phyloP scores from a whole-genome alignment of 2,888 invertebrate genomes.

The Apotomis capreana region DNA sequence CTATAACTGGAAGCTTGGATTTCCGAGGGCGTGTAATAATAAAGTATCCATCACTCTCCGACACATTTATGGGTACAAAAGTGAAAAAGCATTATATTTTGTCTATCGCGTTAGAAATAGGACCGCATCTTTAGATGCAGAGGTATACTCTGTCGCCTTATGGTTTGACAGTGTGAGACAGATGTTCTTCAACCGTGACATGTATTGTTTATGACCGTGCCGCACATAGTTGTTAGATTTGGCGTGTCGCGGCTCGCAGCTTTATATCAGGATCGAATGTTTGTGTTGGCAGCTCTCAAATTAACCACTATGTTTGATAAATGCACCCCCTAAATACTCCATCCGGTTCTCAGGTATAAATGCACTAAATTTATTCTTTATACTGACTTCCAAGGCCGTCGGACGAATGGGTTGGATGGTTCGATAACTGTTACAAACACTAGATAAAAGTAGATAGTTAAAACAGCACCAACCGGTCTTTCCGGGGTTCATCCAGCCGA shows the following conservation, averaged over 20 bases:
- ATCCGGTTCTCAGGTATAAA: conserved; percentile 23
- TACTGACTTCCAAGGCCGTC: conserved; percentile 18
- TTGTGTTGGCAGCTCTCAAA: conserved; percentile 31
- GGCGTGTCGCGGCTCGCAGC: conserved; percentile 19
- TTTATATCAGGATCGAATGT: conserved; percentile 29
- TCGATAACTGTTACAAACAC: background rate
- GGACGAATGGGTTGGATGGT: background rate
- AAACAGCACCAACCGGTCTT: background rate
- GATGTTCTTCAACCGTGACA: conserved; percentile 1
- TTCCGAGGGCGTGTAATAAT: too few species aligned
- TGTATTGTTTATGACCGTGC: conserved; percentile 1
- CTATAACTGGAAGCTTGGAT: too few species aligned
- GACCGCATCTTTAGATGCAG: too few species aligned
- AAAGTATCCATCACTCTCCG: too few species aligned
- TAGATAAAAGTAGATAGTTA: background rate
- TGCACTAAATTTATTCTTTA: conserved; percentile 18
- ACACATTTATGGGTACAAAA: too few species aligned
- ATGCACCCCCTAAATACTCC: conserved; percentile 7
- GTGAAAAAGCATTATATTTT: too few species aligned
- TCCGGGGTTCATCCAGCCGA: too few species aligned
- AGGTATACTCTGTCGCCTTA: background rate
- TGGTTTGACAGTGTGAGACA: background rate
- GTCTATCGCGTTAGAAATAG: too few species aligned
- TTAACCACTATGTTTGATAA: conserved; percentile 26
- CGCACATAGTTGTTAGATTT: conserved; percentile 25